Evolutionary conservation across 2,888 invertebrate species (phyloP), one percentile per base, ranked within the genome.

Genomic region (Patella pellucida): DNA sequence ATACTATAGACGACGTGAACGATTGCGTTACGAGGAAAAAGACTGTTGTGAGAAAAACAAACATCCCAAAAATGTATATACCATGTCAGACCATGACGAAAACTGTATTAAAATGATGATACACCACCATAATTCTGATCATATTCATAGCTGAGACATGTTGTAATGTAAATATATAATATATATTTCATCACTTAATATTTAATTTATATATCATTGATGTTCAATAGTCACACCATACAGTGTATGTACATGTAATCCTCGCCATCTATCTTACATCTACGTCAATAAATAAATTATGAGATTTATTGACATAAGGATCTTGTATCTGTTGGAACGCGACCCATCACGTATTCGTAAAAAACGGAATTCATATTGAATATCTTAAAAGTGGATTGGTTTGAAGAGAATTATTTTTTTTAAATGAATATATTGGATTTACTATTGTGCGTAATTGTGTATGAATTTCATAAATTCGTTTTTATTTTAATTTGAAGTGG

Each of bases 101-200:
- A 81, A 81, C 72, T 75, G 81, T 2, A 77, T 82, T n/a, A 79
- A 82, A 56, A 83, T 83, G 83, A 82, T 83, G 71, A 81, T 81
- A 71, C 77, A 79, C 75, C 77, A 79, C 75, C 72, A 75, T 67
- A 74, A 74, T 62, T 62, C 70, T 41, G 68, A 68, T 16, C 68
- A 68, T 68, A 50, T 73, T 51, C 73, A 68, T 23, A 73, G 73
- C 73, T 73, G 73, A 73, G 68, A 62, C 62, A 23, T 62, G 19
- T 23, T 2, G 19, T 62, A 3, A 62, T 23, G 15, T 23, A 23
- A 11, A 62, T 19, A 23, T 62, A 19, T 23, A 12, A 23, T 62
- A 62, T 62, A 62, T 62, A 62, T n/a, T 23, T 19, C 23, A 62
- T 19, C 62, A 62, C 19, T 23, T 14, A 23, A 19, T 62, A 41